Evolutionary conservation across 2,797 vertebrate species (phyloP), one percentile per base, ranked within the genome.

Genomic region (Scolopax rusticola): DNA sequence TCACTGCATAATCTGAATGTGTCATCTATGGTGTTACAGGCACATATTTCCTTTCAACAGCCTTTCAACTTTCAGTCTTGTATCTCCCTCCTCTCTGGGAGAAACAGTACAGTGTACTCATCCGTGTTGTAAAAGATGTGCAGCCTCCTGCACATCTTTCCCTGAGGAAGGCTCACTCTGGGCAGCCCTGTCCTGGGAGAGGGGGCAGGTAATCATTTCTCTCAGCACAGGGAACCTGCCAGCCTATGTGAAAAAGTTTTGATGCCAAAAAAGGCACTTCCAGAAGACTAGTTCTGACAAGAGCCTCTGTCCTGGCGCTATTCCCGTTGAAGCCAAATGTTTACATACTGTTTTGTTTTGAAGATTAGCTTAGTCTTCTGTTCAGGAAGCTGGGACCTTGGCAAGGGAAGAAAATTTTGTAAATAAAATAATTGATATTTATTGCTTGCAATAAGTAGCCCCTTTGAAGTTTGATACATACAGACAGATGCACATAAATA

Each of bases 71-170:
- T 75, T 68, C 40, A 70, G 13, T 38, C 27, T 43, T 40, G 4
- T 27, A n/a, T 57, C n/a, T 64, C 21, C 2, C 13, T 71, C 8
- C 48, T 56, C 2, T 1, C 2, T 19, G 36, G n/a, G 65, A 89
- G 38, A 78, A 63, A 33, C 30, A 71, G 2, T 18, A 11, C 28
- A n/a, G 24, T 19, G 30, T 83, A 56, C 10, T 41, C 36, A 70
- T 27, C 23, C 0, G 0, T 10, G 2, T 0, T 10, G 8, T 43
- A 74, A 76, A 69, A 89, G 28, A 63, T 0, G 1, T 3, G 7
- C 9, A 59, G 24, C 10, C 6, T 63, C 11, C 28, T n/a, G n/a
- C 23, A 8, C 19, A 54, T 63, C 16, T 50, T 76, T 40, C 28
- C 20, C 64, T 73, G 27, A 70, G n/a, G 30, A 77, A 67, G 21